Base-by-base conservation (phyloP, 2,888 invertebrate genomes). In the Xanthorhoe designata region DNA sequence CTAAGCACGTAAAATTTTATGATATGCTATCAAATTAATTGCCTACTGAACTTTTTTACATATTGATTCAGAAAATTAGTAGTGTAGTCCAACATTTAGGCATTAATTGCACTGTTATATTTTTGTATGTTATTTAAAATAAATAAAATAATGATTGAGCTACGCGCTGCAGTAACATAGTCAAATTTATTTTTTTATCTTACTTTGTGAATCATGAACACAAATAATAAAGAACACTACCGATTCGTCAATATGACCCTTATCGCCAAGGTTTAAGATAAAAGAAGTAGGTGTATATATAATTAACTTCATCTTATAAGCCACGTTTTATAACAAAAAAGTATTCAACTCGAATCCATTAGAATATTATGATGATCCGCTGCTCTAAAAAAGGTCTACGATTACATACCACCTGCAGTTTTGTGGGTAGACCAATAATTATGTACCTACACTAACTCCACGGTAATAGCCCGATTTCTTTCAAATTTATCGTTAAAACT, bases 401-500 rank as follows among this genome's bases (percentile, higher is more conserved):
- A 84, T 86, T 84, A 83, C 85, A 86, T 89, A 87, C 90, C 90
- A 88, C 88, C 89, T 88, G 89, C 79, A 79, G 89, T 79, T 86
- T 78, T 72, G 79, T 76, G 75, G 75, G 77, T 77, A 76, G 67
- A 73, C 79, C 77, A 79, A 85, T 87, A 88, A 87, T 89, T 89
- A 88, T 52, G 62, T 56, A 60, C 54, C 68, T 58, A 54, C 82
- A 75, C 81, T 75, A 78, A 78, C 82, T 81, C 81, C 83, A 86
- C 84, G 82, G 79, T 86, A 88, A 89, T 85, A 82, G 82, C 68
- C 78, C 72, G 73, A 82, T 83, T 84, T 82, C 82, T 75, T 81
- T 82, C 80, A 79, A 82, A 86, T 87, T 83, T 87, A 85, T 86
- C 78, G 81, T 78, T 73, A 72, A 78, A 73, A 83, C 79, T 81